These are phyloP conservation scores for Girardinichthys multiradiatus DNA, from an alignment of 2,113 vertebrate species.

Conservation along the genomic window DNA sequence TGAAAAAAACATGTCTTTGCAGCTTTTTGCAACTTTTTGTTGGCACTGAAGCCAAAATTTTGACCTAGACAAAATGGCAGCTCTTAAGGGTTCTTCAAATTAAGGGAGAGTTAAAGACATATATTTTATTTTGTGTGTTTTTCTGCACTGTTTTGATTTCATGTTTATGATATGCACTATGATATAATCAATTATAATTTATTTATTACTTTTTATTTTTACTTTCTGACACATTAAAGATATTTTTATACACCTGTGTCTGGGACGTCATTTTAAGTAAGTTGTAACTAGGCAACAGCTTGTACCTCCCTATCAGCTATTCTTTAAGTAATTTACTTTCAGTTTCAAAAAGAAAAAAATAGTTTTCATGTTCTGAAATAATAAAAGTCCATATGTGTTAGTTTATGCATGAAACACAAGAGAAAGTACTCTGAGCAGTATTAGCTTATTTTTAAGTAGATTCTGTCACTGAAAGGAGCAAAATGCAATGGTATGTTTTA, in stretches of 20 bases:
- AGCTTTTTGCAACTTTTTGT: constrained; percentile 15
- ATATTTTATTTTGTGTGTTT: constrained; percentile 16
- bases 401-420: too few species aligned
- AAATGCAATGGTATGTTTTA: too few species aligned
- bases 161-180: constrained; percentile 52
- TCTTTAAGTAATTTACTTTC: neutral
- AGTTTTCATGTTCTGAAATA: neutral
- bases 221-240: constrained; percentile 75
- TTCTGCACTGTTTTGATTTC: constrained; percentile 21
- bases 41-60: constrained; percentile 11
- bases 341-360: neutral
- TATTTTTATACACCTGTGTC: constrained; percentile 72
- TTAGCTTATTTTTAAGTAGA: too few species aligned
- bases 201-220: constrained; percentile 60
- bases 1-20: constrained; percentile 37
- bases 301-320: neutral
- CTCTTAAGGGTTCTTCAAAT: neutral
- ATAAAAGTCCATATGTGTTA: too few species aligned
- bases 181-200: constrained; percentile 54
- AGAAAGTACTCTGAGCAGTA: too few species aligned
- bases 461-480: too few species aligned
- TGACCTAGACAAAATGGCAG: neutral
- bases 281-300: neutral
- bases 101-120: neutral
- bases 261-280: neutral